A percentile compares a stretch with the other conserved stretches of the same genome.
phyloP scores from a whole-genome alignment of 2,113 vertebrate species.

The Coregonus clupeaformis region DNA sequence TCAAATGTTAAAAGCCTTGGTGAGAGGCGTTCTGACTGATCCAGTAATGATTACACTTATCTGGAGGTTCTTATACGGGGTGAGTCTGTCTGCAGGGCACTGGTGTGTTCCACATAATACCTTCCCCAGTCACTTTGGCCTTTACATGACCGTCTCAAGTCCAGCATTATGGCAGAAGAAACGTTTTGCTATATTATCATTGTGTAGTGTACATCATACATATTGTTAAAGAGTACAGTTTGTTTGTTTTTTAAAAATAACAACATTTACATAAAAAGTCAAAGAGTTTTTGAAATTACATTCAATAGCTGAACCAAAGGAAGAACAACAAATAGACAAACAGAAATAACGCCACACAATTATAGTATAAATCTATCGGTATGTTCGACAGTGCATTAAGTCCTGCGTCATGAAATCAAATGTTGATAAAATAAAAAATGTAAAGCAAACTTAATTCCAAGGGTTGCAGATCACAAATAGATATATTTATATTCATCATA shows the following conservation, averaged over 20 bases:
- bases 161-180: slow-evolving; percentile 65
- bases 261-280: slow-evolving; percentile 72
- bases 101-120: slow-evolving; percentile 35
- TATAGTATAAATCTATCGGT: slow-evolving; percentile 64
- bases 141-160: slow-evolving; percentile 38
- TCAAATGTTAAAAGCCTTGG: slow-evolving; percentile 51
- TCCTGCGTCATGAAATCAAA: slow-evolving; percentile 53
- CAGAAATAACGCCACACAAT: slow-evolving; percentile 60
- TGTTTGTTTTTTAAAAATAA: slow-evolving; percentile 69
- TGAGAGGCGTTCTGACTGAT: slow-evolving; percentile 55
- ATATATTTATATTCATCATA: slow-evolving; percentile 72
- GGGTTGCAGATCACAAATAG: slow-evolving; percentile 76
- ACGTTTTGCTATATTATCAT: slow-evolving; percentile 60
- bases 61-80: slow-evolving; percentile 20
- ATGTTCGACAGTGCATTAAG: slow-evolving; percentile 65
- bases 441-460: slow-evolving; percentile 67
- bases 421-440: slow-evolving; percentile 44
- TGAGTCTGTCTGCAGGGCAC: slow-evolving; percentile 27
- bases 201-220: too few species aligned
- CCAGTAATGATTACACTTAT: slow-evolving; percentile 35
- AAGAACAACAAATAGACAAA: slow-evolving; percentile 43
- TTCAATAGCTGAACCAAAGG: slow-evolving; percentile 74
- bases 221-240: slow-evolving; percentile 70
- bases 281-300: slow-evolving; percentile 69
- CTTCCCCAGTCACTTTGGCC: slow-evolving; percentile 14